Conservation (phyloP, 2,797 vertebrate species). For the Lacerta agilis region DNA sequence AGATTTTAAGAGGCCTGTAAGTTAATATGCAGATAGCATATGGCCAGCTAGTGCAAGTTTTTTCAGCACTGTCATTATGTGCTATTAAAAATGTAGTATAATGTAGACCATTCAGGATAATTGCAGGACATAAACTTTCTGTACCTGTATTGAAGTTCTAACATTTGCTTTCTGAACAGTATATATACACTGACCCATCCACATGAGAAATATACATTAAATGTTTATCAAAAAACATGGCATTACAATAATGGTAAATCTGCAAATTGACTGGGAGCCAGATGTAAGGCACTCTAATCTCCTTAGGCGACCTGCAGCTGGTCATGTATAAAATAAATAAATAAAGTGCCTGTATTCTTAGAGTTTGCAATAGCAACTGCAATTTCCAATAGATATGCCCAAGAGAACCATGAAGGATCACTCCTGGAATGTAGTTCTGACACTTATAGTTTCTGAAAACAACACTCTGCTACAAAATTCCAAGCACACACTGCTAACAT, state of each 20-base stretch:
- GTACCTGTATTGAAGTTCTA: background rate
- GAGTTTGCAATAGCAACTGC: background rate
- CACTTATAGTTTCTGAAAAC: constrained; percentile 11
- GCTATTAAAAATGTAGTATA: background rate
- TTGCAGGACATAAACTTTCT: background rate
- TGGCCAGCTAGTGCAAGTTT: too few relatives aligned
- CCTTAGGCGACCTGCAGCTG: background rate
- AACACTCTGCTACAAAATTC: background rate
- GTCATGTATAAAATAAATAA: background rate
- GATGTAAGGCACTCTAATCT: background rate
- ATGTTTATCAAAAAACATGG: background rate
- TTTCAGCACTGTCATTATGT: too few relatives aligned
- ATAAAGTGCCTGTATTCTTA: background rate
- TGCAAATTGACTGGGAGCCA: background rate
- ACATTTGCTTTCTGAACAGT: too few relatives aligned
- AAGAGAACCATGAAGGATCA: constrained; percentile 18
- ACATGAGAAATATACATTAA: background rate
- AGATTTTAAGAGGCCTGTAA: background rate
- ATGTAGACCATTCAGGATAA: background rate
- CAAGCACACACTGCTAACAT: background rate
- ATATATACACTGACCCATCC: background rate
- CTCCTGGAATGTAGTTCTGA: background rate
- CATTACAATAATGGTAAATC: background rate
- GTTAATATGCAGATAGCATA: too few relatives aligned
- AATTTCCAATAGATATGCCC: background rate